These are phyloP conservation scores for Hydroisotoma schaefferi DNA, from an alignment of 2,888 invertebrate species.

Conservation along the genomic window DNA sequence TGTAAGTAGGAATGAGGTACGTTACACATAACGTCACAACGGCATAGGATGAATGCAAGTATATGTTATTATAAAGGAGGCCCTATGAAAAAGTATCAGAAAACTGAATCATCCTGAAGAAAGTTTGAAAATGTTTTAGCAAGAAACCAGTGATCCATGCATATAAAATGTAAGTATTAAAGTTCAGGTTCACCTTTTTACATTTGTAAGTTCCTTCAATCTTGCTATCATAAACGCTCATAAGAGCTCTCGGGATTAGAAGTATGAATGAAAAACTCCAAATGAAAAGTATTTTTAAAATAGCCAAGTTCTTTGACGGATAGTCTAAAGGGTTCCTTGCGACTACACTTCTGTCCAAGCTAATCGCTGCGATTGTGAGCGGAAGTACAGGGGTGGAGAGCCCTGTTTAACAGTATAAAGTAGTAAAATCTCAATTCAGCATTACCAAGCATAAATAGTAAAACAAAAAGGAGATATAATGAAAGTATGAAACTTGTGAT, in stretches of 20 bases:
- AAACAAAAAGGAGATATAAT: no score
- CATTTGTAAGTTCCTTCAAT: slow-evolving; percentile 27
- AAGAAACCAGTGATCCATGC: background rate
- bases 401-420: slow-evolving; percentile 11
- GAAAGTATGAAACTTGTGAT: no score
- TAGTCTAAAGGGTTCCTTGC: slow-evolving; percentile 27
- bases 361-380: slow-evolving; percentile 30
- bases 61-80: slow-evolving; percentile 20
- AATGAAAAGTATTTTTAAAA: slow-evolving; percentile 17
- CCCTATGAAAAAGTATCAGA: no score
- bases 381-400: slow-evolving; percentile 25
- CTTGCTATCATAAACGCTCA: slow-evolving; percentile 13
- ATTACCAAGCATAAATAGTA: no score
- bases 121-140: no score
- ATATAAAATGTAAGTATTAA: background rate
- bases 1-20: slow-evolving; percentile 32
- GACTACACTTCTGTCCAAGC: slow-evolving; percentile 34
- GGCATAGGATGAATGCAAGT: slow-evolving; percentile 29
- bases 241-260: slow-evolving; percentile 17
- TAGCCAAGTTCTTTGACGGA: slow-evolving; percentile 8
- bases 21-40: slow-evolving; percentile 28
- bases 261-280: slow-evolving; percentile 20
- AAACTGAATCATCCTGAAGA: no score
- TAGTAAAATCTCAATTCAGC: no score
- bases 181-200: slow-evolving; percentile 21